A percentile compares a stretch with the other conserved stretches of the same genome.
These are phyloP conservation scores for Choloepus hoffmanni DNA, from an alignment of 2,113 vertebrate species.

Conservation along the genomic window DNA sequence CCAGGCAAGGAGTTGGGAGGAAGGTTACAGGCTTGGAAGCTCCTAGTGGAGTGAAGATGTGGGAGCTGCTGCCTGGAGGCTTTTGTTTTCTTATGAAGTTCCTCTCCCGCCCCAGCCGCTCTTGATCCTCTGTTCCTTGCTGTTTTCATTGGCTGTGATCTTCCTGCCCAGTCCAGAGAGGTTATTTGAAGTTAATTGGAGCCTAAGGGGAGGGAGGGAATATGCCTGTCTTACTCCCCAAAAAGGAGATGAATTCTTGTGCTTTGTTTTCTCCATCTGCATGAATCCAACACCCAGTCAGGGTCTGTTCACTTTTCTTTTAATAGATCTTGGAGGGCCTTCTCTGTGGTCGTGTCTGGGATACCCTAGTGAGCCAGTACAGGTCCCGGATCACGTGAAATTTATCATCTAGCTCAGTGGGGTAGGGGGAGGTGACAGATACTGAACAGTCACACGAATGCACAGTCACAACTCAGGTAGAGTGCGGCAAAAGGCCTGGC, in stretches of 20 bases:
- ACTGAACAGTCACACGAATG: rapidly evolving
- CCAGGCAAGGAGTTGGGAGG: neutral
- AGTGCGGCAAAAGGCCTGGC: rapidly evolving
- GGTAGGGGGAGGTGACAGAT: neutral
- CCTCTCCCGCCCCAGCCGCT: neutral
- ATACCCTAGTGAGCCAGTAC: neutral
- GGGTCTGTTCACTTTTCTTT: neutral
- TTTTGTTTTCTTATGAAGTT: neutral
- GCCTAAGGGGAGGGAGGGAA: neutral
- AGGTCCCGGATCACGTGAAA: neutral
- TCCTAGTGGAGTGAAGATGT: too few relatives aligned
- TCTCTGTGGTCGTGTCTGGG: neutral
- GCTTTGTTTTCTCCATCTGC: neutral
- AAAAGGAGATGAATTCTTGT: neutral
- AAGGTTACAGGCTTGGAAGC: too few relatives aligned
- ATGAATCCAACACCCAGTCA: neutral
- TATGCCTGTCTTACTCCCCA: neutral
- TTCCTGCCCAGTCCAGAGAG: neutral
- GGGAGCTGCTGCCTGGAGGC: neutral
- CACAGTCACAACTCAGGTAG: neutral
- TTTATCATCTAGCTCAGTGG: too few relatives aligned
- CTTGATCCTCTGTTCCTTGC: neutral
- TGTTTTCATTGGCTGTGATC: neutral
- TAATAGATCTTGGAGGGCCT: neutral
- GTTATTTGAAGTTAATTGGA: neutral